Percentiles rank a stretch among this genome's conserved stretches.
Conservation (phyloP, 2,797 vertebrate species). For the Takifugu rubripes region DNA sequence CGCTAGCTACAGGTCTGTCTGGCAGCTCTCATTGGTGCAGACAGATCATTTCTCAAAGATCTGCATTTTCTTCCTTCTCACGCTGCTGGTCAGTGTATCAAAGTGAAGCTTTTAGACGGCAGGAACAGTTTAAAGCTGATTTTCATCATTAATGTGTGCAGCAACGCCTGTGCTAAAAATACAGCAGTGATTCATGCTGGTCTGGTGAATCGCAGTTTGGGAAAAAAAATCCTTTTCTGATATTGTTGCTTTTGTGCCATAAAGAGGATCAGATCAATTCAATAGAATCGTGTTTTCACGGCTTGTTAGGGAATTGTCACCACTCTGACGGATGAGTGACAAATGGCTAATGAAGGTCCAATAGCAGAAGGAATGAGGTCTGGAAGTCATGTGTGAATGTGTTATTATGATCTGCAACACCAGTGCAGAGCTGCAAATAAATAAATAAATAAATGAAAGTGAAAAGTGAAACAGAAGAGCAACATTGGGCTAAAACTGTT, state of each 20-base stretch:
- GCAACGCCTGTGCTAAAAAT: background rate
- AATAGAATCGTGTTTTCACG: no score
- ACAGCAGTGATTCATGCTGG: background rate
- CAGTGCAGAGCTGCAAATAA: slow-evolving; percentile 1
- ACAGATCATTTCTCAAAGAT: no score
- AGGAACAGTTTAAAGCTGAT: background rate
- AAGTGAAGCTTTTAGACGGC: background rate
- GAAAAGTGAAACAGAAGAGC: background rate
- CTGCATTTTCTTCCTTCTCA: no score
- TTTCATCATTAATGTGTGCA: background rate
- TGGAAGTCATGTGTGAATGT: background rate
- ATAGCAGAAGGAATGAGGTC: no score
- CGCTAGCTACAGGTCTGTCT: no score
- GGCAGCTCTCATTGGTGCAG: no score
- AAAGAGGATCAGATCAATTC: no score
- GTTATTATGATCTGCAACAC: background rate
- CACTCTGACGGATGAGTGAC: no score
- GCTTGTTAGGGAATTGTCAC: no score
- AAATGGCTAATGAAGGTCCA: no score
- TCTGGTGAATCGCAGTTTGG: background rate
- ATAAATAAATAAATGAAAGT: background rate
- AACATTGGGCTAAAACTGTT: no score
- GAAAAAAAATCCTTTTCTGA: background rate
- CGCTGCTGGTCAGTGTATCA: no score
- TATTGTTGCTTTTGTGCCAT: background rate